These are phyloP conservation scores for Spheniscus humboldti DNA, from an alignment of 2,797 vertebrate species.

Conservation along the genomic window DNA sequence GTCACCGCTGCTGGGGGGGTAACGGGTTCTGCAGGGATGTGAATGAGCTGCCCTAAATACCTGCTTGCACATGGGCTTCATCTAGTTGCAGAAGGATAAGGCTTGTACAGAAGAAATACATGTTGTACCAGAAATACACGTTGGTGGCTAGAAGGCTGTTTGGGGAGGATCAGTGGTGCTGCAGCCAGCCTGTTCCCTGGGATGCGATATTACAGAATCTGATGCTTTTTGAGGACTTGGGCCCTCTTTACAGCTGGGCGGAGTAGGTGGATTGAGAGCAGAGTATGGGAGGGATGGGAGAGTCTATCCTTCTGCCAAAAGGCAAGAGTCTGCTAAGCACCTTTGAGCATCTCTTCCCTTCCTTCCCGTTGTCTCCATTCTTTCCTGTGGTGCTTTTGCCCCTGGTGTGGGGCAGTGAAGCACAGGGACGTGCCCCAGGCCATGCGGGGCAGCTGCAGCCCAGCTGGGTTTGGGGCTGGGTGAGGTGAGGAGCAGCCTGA, in stretches of 20 bases:
- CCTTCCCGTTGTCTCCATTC: accelerated
- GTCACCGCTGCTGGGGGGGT: no score
- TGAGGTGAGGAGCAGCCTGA: not conserved
- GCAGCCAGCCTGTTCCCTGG: accelerated
- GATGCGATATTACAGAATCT: not conserved
- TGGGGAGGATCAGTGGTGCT: accelerated
- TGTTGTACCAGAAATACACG: accelerated
- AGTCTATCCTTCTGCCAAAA: not conserved
- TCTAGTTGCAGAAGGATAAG: not conserved
- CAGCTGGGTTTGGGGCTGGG: not conserved
- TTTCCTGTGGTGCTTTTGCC: not conserved
- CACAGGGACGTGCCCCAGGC: accelerated
- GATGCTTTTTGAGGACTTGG: not conserved
- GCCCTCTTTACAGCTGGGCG: not conserved
- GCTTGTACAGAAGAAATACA: not conserved
- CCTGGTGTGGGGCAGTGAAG: not conserved
- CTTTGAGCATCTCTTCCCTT: not conserved
- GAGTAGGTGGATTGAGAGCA: not conserved
- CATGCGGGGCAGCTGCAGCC: not conserved
- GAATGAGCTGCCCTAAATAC: not conserved
- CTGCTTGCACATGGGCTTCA: accelerated
- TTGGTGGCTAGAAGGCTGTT: not conserved
- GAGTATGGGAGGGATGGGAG: not conserved
- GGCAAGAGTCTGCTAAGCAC: accelerated
- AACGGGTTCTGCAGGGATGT: accelerated